Evolutionary conservation across 2,888 invertebrate species (phyloP).

Genomic region (Luperina nickerlii): DNA sequence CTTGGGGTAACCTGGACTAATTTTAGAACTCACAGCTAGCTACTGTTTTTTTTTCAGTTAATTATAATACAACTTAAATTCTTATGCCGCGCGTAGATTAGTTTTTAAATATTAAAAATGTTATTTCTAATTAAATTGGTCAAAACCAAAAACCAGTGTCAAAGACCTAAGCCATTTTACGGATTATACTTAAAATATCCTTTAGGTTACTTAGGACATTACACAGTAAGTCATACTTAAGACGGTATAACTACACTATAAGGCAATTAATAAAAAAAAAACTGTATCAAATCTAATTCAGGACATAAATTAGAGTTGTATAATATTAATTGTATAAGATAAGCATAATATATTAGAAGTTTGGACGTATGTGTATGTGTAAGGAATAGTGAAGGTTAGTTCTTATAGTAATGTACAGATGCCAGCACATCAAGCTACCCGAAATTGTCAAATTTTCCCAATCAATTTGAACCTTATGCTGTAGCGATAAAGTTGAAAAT

Average conservation of each 20-base stretch:
- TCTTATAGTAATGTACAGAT: too few relatives aligned
- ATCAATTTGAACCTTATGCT: too few relatives aligned
- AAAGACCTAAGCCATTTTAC: neutral
- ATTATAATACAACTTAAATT: neutral
- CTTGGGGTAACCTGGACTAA: neutral
- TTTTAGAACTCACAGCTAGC: neutral
- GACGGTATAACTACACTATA: neutral
- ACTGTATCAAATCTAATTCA: neutral
- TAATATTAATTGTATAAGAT: neutral
- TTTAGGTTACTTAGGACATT: neutral
- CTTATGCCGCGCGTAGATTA: neutral
- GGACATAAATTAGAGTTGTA: slow-evolving; percentile 12
- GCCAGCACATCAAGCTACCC: too few relatives aligned
- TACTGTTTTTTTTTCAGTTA: neutral
- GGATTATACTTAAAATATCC: neutral
- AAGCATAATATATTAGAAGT: too few relatives aligned
- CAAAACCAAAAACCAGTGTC: neutral
- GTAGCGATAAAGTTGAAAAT: too few relatives aligned
- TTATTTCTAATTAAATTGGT: neutral
- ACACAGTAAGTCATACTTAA: neutral
- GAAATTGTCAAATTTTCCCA: too few relatives aligned
- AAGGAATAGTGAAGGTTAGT: too few relatives aligned
- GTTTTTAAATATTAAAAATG: neutral
- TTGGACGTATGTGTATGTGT: too few relatives aligned
- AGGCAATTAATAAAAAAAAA: neutral